Conservation (phyloP, 2,797 vertebrate genomes). For the Crenichthys baileyi region DNA sequence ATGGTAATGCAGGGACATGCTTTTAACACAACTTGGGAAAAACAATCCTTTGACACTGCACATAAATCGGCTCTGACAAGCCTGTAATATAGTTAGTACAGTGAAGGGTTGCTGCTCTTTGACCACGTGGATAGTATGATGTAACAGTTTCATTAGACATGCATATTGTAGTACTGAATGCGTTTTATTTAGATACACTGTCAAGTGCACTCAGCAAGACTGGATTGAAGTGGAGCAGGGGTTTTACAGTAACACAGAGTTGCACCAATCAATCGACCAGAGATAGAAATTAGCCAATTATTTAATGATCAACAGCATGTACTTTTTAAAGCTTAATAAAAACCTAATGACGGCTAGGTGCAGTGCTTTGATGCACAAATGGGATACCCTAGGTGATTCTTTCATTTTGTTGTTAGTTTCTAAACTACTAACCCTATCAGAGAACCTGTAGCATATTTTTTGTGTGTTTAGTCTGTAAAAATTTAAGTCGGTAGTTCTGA, state of each 20-base stretch:
- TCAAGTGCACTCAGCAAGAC: not conserved
- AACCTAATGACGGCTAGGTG: not conserved
- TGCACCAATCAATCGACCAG: not conserved
- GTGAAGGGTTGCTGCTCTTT: conserved; percentile 12
- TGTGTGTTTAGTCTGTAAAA: not conserved
- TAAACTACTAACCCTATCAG: too few species aligned
- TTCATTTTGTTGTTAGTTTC: not conserved
- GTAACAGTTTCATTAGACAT: conserved; percentile 41
- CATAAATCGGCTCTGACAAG: too few species aligned
- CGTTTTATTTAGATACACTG: conserved; percentile 18
- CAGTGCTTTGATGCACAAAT: not conserved
- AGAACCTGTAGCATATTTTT: not conserved
- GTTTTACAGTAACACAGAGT: conserved; percentile 9
- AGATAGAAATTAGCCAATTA: not conserved
- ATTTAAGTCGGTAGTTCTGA: not conserved
- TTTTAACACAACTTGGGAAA: not conserved
- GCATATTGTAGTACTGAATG: conserved; percentile 19
- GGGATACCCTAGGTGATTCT: not conserved
- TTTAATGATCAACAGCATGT: not conserved
- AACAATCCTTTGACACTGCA: not conserved
- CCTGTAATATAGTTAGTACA: not conserved
- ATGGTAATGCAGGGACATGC: not conserved
- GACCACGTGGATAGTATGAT: conserved; percentile 34
- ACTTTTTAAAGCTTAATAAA: not conserved
- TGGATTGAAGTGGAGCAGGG: not conserved